Evolutionary conservation across 2,113 vertebrate species (phyloP).

Genomic region (Saccopteryx leptura): DNA sequence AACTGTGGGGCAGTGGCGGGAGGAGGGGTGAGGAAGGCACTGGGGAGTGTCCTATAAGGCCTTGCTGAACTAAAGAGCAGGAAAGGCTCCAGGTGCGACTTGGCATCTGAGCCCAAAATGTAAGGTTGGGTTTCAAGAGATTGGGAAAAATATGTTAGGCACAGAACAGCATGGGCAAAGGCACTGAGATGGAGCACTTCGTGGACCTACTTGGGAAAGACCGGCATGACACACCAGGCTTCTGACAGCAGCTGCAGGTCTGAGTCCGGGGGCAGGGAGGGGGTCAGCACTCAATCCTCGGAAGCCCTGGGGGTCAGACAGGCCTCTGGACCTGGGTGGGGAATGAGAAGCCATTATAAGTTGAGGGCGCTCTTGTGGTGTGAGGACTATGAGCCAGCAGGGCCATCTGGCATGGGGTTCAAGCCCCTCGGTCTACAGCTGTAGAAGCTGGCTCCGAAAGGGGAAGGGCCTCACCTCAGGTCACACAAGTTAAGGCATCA

Average conservation of each 20-base stretch:
- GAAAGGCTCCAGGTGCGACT: neutral
- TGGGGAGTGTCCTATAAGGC: neutral
- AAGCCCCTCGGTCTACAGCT: neutral
- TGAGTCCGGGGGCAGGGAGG: neutral
- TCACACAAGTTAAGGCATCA: neutral
- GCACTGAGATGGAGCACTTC: neutral
- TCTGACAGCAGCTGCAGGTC: neutral
- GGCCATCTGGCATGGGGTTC: neutral
- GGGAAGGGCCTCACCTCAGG: neutral
- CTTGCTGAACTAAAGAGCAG: neutral
- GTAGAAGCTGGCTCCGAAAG: neutral
- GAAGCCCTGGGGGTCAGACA: neutral
- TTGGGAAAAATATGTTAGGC: neutral
- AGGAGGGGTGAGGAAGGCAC: too few species aligned
- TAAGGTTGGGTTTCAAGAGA: neutral
- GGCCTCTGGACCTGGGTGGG: neutral
- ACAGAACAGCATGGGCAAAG: neutral
- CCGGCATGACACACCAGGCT: neutral
- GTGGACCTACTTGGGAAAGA: neutral
- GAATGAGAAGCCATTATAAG: neutral
- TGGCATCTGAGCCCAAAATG: neutral
- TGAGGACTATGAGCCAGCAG: neutral
- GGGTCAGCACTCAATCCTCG: neutral
- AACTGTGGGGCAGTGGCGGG: neutral
- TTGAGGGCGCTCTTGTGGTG: neutral